These are phyloP conservation scores for Cryptus armator DNA, from an alignment of 2,888 invertebrate species.

Conservation along the genomic window DNA sequence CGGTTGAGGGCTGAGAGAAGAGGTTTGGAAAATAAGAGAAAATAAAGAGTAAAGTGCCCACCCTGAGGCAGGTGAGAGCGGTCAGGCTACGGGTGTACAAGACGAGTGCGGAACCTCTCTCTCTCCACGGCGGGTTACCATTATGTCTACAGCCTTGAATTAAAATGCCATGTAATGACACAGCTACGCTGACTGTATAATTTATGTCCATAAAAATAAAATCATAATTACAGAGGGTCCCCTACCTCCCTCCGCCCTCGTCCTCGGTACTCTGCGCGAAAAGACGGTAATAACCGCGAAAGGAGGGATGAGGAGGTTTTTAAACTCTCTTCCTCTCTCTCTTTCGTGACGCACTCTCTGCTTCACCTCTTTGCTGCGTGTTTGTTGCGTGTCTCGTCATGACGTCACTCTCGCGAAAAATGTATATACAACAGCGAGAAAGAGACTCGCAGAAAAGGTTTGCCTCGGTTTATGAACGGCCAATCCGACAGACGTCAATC, in stretches of 20 bases:
- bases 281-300: slow-evolving; percentile 82
- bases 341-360: slow-evolving; percentile 55
- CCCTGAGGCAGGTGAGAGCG: slow-evolving; percentile 76
- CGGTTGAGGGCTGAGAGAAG: slow-evolving; percentile 24
- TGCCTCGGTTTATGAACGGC: slow-evolving; percentile 13
- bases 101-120: slow-evolving; percentile 35
- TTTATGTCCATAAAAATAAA: slow-evolving; percentile 85
- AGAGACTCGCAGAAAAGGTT: slow-evolving; percentile 22
- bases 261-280: slow-evolving; percentile 75
- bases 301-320: slow-evolving; percentile 43
- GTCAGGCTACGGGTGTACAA: slow-evolving; percentile 61
- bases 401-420: neutral
- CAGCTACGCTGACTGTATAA: slow-evolving; percentile 82
- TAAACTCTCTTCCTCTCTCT: slow-evolving; percentile 54
- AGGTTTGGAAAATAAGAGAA: slow-evolving; percentile 33
- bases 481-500: slow-evolving; percentile 62
- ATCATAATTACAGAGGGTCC: slow-evolving; percentile 83
- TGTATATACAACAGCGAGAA: slow-evolving; percentile 35
- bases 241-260: neutral
- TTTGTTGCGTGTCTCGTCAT: slow-evolving; percentile 60
- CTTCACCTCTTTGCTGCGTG: slow-evolving; percentile 57
- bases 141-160: slow-evolving; percentile 84
- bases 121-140: slow-evolving; percentile 78
- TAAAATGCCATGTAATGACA: slow-evolving; percentile 85
- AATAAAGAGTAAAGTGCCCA: slow-evolving; percentile 54